A percentile compares a stretch with the other conserved stretches of the same genome.
Evolutionary conservation across 2,113 vertebrate species (phyloP).

Genomic region (Poeciliopsis occidentalis): DNA sequence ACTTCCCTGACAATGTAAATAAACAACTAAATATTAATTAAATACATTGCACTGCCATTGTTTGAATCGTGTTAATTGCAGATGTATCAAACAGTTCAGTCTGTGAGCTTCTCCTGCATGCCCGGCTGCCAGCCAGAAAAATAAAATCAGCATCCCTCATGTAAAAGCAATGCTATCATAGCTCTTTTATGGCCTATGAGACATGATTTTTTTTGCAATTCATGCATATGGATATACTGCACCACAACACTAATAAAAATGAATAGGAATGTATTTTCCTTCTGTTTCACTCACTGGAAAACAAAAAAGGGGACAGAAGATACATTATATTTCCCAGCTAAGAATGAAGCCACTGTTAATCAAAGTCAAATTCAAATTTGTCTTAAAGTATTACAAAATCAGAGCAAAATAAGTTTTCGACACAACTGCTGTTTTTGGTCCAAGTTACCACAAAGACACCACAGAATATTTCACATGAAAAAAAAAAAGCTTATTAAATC

Average conservation of each 20-base stretch:
- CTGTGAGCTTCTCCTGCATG: slow-evolving; percentile 60
- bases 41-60: slow-evolving; percentile 58
- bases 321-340: too few species aligned
- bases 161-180: slow-evolving; percentile 30
- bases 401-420: background rate
- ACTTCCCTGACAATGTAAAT: slow-evolving; percentile 63
- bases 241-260: background rate
- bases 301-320: too few species aligned
- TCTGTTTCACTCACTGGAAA: background rate
- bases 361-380: slow-evolving; percentile 22
- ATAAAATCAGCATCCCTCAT: slow-evolving; percentile 65
- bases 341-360: slow-evolving; percentile 21
- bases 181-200: slow-evolving; percentile 16
- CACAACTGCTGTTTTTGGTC: background rate
- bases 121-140: slow-evolving; percentile 27
- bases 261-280: background rate
- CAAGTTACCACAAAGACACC: background rate
- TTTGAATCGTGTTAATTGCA: slow-evolving; percentile 61
- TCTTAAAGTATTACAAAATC: slow-evolving; percentile 18
- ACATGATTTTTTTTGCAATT: background rate
- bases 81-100: slow-evolving; percentile 58
- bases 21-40: slow-evolving; percentile 70
- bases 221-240: background rate
- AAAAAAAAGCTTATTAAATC: background rate
- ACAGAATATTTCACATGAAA: background rate